phyloP scores from a whole-genome alignment of 2,888 invertebrate species.

The Odontomyia ornata region DNA sequence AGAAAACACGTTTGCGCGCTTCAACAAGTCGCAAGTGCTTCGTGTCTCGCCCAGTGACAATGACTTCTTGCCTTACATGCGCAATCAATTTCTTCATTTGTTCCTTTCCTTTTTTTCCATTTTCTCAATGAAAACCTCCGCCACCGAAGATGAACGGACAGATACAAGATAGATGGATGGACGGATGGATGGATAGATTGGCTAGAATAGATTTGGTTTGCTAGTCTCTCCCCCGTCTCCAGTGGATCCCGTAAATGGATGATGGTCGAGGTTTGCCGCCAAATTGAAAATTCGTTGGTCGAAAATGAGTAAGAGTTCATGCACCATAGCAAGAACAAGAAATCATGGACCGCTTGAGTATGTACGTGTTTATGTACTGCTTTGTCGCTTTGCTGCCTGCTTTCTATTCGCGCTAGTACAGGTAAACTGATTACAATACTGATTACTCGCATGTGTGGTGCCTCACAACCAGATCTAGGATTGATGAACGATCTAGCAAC shows the following conservation, averaged over 20 bases:
- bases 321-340: constrained; percentile 19
- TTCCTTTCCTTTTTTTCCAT: neutral
- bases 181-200: neutral
- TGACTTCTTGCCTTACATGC: constrained; percentile 36
- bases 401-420: neutral
- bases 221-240: neutral
- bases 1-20: constrained; percentile 32
- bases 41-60: constrained; percentile 14
- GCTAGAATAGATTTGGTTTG: neutral
- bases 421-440: neutral
- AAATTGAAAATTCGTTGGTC: constrained; percentile 21
- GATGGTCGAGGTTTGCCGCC: constrained; percentile 9
- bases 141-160: neutral
- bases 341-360: constrained; percentile 1
- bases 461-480: neutral
- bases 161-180: neutral
- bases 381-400: neutral
- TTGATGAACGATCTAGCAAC: neutral
- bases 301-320: constrained; percentile 6
- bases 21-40: constrained; percentile 3
- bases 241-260: neutral
- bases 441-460: neutral
- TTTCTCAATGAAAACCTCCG: constrained; percentile 2
- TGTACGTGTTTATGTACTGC: neutral
- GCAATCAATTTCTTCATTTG: constrained; percentile 24